Conservation (phyloP, 2,797 vertebrate genomes). For the Anniella stebbinsi region DNA sequence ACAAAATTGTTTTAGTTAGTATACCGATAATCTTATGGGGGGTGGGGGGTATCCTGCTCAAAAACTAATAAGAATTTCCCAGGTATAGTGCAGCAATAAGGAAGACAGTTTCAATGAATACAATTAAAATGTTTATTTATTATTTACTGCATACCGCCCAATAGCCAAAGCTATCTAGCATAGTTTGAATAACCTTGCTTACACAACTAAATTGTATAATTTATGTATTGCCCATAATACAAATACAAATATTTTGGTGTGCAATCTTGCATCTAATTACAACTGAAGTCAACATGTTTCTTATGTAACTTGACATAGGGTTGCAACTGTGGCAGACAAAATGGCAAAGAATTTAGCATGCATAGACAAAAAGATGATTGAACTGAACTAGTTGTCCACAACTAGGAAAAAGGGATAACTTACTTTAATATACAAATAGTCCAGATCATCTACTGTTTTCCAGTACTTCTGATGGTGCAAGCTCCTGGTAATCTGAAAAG, state of each 20-base stretch:
- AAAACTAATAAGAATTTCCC: background rate
- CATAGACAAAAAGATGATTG: background rate
- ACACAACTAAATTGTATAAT: background rate
- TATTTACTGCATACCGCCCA: no score
- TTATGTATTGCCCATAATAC: background rate
- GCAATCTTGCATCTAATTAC: background rate
- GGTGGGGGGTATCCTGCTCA: background rate
- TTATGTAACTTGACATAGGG: background rate
- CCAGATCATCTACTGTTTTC: conserved; percentile 84
- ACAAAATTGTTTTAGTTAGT: background rate
- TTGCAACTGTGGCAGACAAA: background rate
- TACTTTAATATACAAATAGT: conserved; percentile 87
- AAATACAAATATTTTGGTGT: background rate
- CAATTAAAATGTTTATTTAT: no score
- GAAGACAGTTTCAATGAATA: background rate
- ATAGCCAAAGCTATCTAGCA: no score
- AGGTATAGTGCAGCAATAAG: background rate
- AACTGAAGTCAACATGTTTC: background rate
- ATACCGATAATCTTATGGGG: background rate
- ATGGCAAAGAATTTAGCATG: background rate
- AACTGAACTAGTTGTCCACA: background rate
- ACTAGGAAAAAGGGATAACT: conserved; percentile 70
- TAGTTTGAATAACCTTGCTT: background rate
- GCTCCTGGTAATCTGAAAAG: conserved; percentile 33
- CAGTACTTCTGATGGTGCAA: conserved; percentile 6